A percentile compares a stretch with the other conserved stretches of the same genome.
Evolutionary conservation across 2,888 invertebrate genomes (phyloP).

Genomic region (Microdon myrmicae): DNA sequence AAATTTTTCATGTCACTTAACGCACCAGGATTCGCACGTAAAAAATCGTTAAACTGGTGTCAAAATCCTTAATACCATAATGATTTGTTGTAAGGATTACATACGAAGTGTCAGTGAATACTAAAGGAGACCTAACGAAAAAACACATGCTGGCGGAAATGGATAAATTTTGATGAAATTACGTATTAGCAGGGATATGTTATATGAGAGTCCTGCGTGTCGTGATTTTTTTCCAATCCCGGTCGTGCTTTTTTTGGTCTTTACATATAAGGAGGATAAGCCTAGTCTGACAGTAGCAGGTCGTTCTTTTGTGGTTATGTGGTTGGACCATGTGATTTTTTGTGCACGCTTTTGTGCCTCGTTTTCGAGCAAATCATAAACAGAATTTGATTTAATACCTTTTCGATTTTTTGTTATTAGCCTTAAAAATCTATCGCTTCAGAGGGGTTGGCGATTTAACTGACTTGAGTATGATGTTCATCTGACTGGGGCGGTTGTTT

Average conservation of each 20-base stretch:
- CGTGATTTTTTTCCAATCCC: too few species aligned
- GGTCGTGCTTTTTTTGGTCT: slow-evolving; percentile 5
- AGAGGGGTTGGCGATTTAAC: too few species aligned
- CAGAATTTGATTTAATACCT: slow-evolving; percentile 46
- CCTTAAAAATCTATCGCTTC: too few species aligned
- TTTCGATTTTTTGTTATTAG: slow-evolving; percentile 33
- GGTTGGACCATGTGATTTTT: slow-evolving; percentile 32
- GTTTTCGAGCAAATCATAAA: slow-evolving; percentile 39
- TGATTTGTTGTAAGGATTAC: slow-evolving; percentile 51
- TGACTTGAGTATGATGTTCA: too few species aligned
- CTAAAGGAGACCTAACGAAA: slow-evolving; percentile 3
- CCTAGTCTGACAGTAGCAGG: slow-evolving; percentile 48
- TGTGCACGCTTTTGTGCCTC: background rate
- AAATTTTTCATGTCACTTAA: slow-evolving; percentile 52
- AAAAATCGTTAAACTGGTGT: slow-evolving; percentile 49
- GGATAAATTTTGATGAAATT: slow-evolving; percentile 50
- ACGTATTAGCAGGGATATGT: slow-evolving; percentile 47
- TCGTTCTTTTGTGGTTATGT: slow-evolving; percentile 40
- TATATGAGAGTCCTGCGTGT: slow-evolving; percentile 42
- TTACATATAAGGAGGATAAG: slow-evolving; percentile 19
- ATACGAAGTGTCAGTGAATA: slow-evolving; percentile 18
- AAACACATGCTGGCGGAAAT: slow-evolving; percentile 36
- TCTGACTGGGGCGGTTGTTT: too few species aligned
- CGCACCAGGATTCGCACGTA: slow-evolving; percentile 34
- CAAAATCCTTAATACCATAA: slow-evolving; percentile 52